These are phyloP conservation scores for Latrodectus elegans DNA, from an alignment of 2,888 invertebrate species.

Conservation along the genomic window DNA sequence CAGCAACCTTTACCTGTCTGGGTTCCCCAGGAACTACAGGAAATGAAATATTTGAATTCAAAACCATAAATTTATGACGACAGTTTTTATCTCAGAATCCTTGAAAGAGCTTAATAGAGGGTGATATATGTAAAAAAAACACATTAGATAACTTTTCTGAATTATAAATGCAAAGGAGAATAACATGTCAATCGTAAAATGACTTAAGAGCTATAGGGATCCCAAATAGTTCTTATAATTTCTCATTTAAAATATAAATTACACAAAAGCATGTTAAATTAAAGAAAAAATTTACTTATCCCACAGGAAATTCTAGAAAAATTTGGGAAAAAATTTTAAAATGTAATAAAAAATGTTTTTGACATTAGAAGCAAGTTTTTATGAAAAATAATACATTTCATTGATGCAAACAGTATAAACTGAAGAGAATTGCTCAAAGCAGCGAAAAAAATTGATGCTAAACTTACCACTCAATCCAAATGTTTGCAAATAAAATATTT, in stretches of 20 bases:
- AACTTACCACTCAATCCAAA: slow-evolving; percentile 48
- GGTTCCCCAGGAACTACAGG: slow-evolving; percentile 96
- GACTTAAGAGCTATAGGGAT: background rate
- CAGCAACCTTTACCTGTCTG: slow-evolving; percentile 89
- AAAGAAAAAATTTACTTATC: background rate
- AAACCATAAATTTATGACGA: background rate
- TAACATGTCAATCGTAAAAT: too few species aligned
- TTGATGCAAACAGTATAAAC: background rate
- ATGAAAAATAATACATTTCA: background rate
- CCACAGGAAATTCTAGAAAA: background rate
- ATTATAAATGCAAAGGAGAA: too few species aligned
- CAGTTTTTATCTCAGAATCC: too few species aligned
- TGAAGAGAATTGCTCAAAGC: slow-evolving; percentile 1
- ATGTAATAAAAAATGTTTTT: background rate
- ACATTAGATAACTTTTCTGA: too few species aligned
- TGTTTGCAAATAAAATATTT: slow-evolving; percentile 47
- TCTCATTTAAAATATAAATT: background rate
- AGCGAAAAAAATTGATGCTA: slow-evolving; percentile 10
- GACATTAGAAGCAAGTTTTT: background rate
- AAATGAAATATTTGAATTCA: background rate
- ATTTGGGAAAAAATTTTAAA: background rate
- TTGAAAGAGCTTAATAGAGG: too few species aligned
- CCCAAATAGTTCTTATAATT: background rate
- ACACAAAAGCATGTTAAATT: background rate
- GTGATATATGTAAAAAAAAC: too few species aligned